Conservation (phyloP, 2,888 invertebrate species). For the Drosophila subquinaria region DNA sequence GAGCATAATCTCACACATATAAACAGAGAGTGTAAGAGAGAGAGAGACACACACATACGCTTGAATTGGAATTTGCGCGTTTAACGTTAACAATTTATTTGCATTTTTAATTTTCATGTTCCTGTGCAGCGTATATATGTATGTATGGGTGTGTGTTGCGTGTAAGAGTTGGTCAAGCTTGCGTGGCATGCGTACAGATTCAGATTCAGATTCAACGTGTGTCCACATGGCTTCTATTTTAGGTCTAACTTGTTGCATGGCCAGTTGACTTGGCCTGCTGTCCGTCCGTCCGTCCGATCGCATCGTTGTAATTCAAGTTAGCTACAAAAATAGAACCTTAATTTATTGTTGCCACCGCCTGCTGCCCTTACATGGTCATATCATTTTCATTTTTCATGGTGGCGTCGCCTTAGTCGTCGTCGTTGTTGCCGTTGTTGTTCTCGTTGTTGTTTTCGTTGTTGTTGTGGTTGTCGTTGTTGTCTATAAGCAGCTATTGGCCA, state of each 20-base stretch:
- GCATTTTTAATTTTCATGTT: constrained; percentile 81
- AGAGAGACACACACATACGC: constrained; percentile 7
- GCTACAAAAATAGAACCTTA: constrained; percentile 81
- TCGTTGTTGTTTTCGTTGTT: constrained; percentile 9
- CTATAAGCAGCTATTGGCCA: constrained; percentile 42
- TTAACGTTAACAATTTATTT: constrained; percentile 80
- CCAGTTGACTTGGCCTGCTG: constrained; percentile 44
- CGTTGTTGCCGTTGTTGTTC: not conserved
- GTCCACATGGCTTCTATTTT: constrained; percentile 70
- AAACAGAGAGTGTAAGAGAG: not conserved
- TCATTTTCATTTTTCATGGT: constrained; percentile 76
- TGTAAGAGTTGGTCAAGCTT: constrained; percentile 60
- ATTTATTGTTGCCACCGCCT: constrained; percentile 72
- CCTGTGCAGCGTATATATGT: constrained; percentile 23
- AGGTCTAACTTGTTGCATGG: constrained; percentile 76
- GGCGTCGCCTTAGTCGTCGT: constrained; percentile 17
- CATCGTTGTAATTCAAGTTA: constrained; percentile 72
- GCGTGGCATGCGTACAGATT: constrained; percentile 33
- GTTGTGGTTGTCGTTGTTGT: constrained; percentile 29
- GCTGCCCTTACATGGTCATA: constrained; percentile 75
- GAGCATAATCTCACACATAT: constrained; percentile 17
- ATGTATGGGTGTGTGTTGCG: constrained; percentile 21
- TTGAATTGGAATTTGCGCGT: constrained; percentile 71
- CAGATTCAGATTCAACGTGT: constrained; percentile 37
- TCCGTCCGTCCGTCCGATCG: constrained; percentile 12